Conservation (phyloP, 1,140 invertebrate species). For the Eufriesea mexicana region DNA sequence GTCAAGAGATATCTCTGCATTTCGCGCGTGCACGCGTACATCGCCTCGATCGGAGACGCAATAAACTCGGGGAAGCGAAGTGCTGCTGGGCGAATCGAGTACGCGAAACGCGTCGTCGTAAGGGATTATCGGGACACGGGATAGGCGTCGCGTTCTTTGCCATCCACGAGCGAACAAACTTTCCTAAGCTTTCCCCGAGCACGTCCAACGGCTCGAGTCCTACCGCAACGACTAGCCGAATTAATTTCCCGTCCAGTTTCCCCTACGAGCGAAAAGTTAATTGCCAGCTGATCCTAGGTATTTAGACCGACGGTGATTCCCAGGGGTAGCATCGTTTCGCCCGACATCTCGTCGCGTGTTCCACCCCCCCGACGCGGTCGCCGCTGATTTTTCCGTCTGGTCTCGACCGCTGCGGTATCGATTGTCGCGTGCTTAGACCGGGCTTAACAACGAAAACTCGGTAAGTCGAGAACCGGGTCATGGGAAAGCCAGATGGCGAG, state of each 20-base stretch:
- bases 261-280: slow-evolving; percentile 19
- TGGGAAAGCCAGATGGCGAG: slow-evolving; percentile 57
- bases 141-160: too few species aligned
- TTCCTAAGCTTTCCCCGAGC: neutral
- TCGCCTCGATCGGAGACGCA: too few species aligned
- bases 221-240: neutral
- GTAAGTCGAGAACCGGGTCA: slow-evolving; percentile 60
- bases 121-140: too few species aligned
- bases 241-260: slow-evolving; percentile 6
- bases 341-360: too few species aligned
- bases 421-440: slow-evolving; percentile 49
- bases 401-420: slow-evolving; percentile 23
- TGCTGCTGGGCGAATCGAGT: too few species aligned
- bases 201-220: neutral
- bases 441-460: slow-evolving; percentile 57
- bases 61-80: too few species aligned
- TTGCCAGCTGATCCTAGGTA: slow-evolving; percentile 12
- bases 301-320: slow-evolving; percentile 2
- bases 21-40: too few species aligned
- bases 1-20: too few species aligned
- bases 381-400: slow-evolving; percentile 17
- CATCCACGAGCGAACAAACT: neutral
- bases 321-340: too few species aligned
- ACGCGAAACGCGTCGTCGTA: too few species aligned
- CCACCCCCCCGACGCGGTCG: neutral